Base-by-base conservation (phyloP, 2,113 vertebrate species). In the Carettochelys insculpta region DNA sequence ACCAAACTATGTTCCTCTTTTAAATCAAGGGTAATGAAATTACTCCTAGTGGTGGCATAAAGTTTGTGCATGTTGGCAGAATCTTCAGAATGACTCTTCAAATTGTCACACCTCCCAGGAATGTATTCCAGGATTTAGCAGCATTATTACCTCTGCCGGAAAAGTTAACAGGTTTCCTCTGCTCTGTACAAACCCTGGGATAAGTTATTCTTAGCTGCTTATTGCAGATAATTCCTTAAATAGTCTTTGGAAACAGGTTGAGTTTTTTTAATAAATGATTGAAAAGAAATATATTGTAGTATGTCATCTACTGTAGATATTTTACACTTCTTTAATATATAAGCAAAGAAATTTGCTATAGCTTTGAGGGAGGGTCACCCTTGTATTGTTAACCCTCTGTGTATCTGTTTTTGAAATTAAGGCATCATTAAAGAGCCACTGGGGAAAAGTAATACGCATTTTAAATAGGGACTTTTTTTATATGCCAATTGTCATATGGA, bases 191-290 rank as follows among this genome's bases (percentile, higher is more conserved):
- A 65, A 34, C 80, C 83, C 79, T 4, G 6, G 89, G 89, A 86
- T 90, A 95, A 94, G 89, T 92, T 96, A 94, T 96, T 92, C 90
- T 86, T 88, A 88, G 92, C 79, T 86, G 81, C 92, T 92, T 94
- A 52, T 92, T 94, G 81, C 83, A 95, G 92, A 94, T 90, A 95
- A 92, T 89, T 94, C 96, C 95, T 94, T 96, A 94, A 97, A 97
- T 89, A 96, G 94, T 47, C 89, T 82, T 90, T 0, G 77, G 92
- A 95, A 95, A 86, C 84, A 94, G 82, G 79, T 65, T 31, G 89
- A 14, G 52, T 93, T 10, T 43, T 89, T 86, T 94, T 83, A 92
- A 92, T 90, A 89, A n/a, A 20, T 0, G 31, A 56, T 88, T 65
- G 27, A 27, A 73, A 94, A 94, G 78, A 79, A n/a, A 92, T 80